Conservation (phyloP, 2,113 vertebrate genomes). For the Corythornis cristatus region DNA sequence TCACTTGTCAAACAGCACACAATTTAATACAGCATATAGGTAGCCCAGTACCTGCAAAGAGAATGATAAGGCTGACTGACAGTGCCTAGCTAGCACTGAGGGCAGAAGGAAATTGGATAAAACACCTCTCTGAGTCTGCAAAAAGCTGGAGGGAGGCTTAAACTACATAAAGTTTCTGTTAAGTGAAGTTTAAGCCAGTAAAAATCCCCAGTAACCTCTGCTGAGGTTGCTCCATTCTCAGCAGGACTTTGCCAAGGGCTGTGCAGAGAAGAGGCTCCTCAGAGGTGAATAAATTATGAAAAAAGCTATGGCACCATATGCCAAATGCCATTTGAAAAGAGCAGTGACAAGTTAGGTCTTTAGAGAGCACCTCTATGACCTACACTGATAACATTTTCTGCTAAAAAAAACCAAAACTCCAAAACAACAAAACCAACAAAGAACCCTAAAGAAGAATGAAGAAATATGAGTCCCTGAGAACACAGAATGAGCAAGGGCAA, state of each 20-base stretch:
- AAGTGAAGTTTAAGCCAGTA: not conserved
- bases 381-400: not conserved
- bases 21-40: not conserved
- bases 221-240: not conserved
- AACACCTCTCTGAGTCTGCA: not conserved
- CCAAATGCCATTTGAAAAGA: not conserved
- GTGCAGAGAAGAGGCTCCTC: not conserved
- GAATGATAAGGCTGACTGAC: fast-evolving
- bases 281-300: not conserved
- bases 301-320: not conserved
- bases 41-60: not conserved
- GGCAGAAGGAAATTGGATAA: not conserved
- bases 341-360: not conserved
- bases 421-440: not conserved
- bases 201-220: not conserved
- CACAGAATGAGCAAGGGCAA: not conserved
- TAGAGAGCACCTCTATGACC: not conserved
- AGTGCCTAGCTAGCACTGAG: not conserved
- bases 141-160: not conserved
- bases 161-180: not conserved
- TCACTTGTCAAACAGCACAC: not conserved
- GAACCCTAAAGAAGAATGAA: not conserved
- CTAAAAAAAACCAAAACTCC: not conserved
- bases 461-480: not conserved
- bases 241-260: not conserved